phyloP scores from a whole-genome alignment of 1,140 invertebrate genomes.

The Antheraea mylitta region DNA sequence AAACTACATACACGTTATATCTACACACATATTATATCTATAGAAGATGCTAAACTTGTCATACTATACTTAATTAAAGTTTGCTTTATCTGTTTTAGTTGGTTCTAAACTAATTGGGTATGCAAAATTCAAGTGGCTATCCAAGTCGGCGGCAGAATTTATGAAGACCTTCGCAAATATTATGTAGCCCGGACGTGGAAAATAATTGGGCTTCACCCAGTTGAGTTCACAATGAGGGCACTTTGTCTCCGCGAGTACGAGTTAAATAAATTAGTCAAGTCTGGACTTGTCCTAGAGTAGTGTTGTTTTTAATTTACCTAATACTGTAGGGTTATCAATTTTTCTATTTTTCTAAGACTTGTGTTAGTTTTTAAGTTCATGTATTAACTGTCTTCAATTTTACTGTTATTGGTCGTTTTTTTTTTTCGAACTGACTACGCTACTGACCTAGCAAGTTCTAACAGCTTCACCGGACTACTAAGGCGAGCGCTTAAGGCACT shows the following conservation, averaged over 20 bases:
- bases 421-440: no score
- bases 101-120: conserved; percentile 7
- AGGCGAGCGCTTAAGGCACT: no score
- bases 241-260: background rate
- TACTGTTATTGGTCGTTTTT: no score
- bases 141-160: conserved; percentile 1
- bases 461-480: no score
- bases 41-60: background rate
- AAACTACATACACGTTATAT: no score
- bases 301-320: background rate
- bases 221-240: background rate
- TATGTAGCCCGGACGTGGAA: background rate
- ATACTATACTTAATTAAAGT: background rate
- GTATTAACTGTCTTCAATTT: no score
- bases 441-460: no score
- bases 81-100: background rate
- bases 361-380: background rate
- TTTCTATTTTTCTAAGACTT: background rate
- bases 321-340: no score
- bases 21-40: background rate
- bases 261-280: background rate
- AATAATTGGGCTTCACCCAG: conserved; percentile 1
- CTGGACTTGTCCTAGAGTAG: background rate
- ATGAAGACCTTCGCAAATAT: background rate
- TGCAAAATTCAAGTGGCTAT: conserved; percentile 2